Percentiles rank a stretch among this genome's conserved stretches.
phyloP scores from a whole-genome alignment of 2,888 invertebrate species.

The Trichopoda pennipes region DNA sequence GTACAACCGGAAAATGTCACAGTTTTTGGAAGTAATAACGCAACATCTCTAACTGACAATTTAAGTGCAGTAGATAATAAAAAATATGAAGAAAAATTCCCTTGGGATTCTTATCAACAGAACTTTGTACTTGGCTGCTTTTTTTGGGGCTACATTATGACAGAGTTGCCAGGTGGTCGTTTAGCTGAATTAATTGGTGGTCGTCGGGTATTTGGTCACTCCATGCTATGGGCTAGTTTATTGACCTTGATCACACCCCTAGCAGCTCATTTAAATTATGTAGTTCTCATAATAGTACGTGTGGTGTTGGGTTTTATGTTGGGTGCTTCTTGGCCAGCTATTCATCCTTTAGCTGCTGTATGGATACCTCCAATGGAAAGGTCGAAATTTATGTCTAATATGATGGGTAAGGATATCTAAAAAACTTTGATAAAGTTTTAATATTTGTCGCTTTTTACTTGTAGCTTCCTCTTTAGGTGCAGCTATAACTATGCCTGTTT shows the following conservation, averaged over 20 bases:
- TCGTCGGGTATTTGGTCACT: conserved; percentile 91
- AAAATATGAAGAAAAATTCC: conserved; percentile 82
- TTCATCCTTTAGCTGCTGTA: conserved; percentile 94
- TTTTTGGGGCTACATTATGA: conserved; percentile 95
- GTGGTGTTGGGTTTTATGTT: conserved; percentile 89
- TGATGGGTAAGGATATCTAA: conserved; percentile 87
- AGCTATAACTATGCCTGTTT: conserved; percentile 93
- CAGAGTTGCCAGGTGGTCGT: conserved; percentile 93
- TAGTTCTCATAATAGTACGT: conserved; percentile 87
- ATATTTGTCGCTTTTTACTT: conserved; percentile 51
- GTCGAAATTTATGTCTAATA: conserved; percentile 94
- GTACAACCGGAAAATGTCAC: conserved; percentile 78
- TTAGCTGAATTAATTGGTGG: conserved; percentile 92
- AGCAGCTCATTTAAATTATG: conserved; percentile 86
- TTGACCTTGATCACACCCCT: conserved; percentile 91
- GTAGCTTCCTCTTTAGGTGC: conserved; percentile 94
- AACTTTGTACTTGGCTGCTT: conserved; percentile 92
- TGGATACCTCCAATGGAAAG: conserved; percentile 98
- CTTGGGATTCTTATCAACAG: conserved; percentile 90
- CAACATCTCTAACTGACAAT: conserved; percentile 27
- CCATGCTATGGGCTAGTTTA: conserved; percentile 90
- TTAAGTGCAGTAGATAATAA: conserved; percentile 38
- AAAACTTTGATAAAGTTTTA: background rate
- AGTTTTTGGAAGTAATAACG: conserved; percentile 15
- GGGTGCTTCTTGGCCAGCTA: conserved; percentile 95